Evolutionary conservation across 1,140 invertebrate genomes (phyloP).

Genomic region (Vollenhovia emeryi): DNA sequence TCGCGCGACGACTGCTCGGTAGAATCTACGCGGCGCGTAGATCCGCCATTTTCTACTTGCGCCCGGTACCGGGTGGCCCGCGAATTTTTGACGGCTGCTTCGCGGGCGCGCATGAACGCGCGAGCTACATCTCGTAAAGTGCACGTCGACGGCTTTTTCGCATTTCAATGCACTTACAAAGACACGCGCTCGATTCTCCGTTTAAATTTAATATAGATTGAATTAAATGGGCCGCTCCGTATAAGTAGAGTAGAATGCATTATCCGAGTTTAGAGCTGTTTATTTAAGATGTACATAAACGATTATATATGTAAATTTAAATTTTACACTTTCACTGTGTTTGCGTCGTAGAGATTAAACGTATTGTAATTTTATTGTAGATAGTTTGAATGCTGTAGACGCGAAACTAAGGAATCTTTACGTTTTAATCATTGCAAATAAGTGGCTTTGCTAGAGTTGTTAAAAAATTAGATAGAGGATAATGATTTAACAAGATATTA

Average conservation of each 20-base stretch:
- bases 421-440: not conserved
- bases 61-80: not conserved
- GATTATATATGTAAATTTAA: not conserved
- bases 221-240: not conserved
- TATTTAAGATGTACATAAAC: not conserved
- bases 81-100: not conserved
- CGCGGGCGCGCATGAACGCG: too few relatives aligned
- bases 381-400: not conserved
- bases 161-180: not conserved
- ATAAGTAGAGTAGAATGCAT: not conserved
- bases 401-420: not conserved
- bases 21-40: too few relatives aligned
- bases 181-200: not conserved
- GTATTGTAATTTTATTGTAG: too few relatives aligned
- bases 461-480: not conserved
- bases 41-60: not conserved
- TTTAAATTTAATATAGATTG: not conserved
- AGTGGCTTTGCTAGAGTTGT: not conserved
- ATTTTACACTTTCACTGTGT: too few relatives aligned
- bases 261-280: not conserved
- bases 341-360: too few relatives aligned
- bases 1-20: not conserved
- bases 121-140: not conserved
- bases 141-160: not conserved
- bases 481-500: not conserved